phyloP scores from a whole-genome alignment of 2,113 vertebrate species.

The Siniperca knerii region DNA sequence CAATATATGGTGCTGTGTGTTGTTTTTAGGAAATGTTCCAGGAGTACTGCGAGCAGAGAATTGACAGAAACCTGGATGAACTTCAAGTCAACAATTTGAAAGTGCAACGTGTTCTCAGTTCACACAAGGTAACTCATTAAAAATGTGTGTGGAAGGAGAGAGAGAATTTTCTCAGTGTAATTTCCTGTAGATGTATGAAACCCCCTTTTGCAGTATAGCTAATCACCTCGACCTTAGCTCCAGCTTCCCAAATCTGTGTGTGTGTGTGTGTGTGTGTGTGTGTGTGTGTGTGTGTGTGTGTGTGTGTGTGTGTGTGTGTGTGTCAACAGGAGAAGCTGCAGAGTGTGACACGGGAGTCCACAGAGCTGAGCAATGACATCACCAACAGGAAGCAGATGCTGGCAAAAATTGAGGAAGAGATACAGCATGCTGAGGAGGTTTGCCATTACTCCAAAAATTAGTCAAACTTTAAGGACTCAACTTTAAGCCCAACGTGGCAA shows the following conservation, averaged over 20 bases:
- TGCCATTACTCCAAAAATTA: background rate
- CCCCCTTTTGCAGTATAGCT: background rate
- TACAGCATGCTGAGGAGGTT: constrained; percentile 47
- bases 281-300: background rate
- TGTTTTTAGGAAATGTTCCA: constrained; percentile 49
- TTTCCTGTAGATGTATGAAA: background rate
- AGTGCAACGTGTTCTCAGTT: constrained; percentile 48
- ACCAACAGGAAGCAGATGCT: constrained; percentile 49
- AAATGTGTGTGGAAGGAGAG: background rate
- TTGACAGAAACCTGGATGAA: constrained; percentile 36
- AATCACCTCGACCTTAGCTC: background rate
- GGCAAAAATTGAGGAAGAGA: constrained; percentile 42
- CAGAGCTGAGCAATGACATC: constrained; percentile 60
- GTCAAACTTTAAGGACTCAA: background rate
- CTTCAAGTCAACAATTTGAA: constrained; percentile 42
- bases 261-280: background rate
- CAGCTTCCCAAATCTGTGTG: background rate
- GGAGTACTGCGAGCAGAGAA: constrained; percentile 31
- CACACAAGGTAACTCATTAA: constrained; percentile 58
- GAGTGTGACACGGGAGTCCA: constrained; percentile 13
- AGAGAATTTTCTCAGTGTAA: background rate
- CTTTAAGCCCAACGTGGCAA: background rate
- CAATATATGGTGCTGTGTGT: background rate
- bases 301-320: background rate
- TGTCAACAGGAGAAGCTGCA: constrained; percentile 64